A percentile compares a stretch with the other conserved stretches of the same genome.
phyloP scores from a whole-genome alignment of 2,113 vertebrate genomes.

The Seriola dumerili region DNA sequence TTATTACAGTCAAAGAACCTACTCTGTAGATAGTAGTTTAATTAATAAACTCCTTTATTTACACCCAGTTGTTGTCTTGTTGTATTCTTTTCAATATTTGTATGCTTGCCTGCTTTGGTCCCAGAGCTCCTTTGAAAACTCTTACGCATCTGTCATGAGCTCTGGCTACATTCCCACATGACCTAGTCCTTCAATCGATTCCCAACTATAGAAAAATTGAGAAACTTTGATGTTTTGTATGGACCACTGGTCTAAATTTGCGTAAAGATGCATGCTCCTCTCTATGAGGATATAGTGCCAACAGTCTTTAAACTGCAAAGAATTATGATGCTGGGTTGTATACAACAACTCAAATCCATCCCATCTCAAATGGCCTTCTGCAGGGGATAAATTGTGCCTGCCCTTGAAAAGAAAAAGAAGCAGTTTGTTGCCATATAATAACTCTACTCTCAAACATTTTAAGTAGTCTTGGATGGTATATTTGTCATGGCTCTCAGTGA shows the following conservation, averaged over 20 bases:
- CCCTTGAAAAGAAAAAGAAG: not conserved
- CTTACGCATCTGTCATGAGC: slow-evolving; percentile 11
- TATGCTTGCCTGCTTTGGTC: slow-evolving; percentile 13
- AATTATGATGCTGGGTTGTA: not conserved
- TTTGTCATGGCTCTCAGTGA: slow-evolving; percentile 13
- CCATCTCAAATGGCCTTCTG: not conserved
- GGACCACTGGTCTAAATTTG: not conserved
- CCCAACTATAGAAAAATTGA: not conserved
- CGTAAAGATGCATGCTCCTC: slow-evolving; percentile 11
- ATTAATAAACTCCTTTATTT: too few species aligned
- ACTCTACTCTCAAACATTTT: slow-evolving; percentile 26
- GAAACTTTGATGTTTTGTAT: slow-evolving; percentile 12
- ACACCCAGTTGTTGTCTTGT: too few species aligned
- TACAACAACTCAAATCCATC: not conserved
- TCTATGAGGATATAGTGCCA: not conserved
- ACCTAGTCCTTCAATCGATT: slow-evolving; percentile 19
- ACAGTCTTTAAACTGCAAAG: slow-evolving; percentile 4
- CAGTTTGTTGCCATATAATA: slow-evolving; percentile 8
- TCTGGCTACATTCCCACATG: slow-evolving; percentile 7
- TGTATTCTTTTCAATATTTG: not conserved
- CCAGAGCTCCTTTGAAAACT: slow-evolving; percentile 14
- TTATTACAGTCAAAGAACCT: too few species aligned
- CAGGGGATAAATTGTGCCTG: not conserved
- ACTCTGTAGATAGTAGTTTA: too few species aligned
- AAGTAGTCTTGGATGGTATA: not conserved